A percentile compares a stretch with the other conserved stretches of the same genome.
phyloP scores from a whole-genome alignment of 2,797 vertebrate species.

The Serranus cabrilla region DNA sequence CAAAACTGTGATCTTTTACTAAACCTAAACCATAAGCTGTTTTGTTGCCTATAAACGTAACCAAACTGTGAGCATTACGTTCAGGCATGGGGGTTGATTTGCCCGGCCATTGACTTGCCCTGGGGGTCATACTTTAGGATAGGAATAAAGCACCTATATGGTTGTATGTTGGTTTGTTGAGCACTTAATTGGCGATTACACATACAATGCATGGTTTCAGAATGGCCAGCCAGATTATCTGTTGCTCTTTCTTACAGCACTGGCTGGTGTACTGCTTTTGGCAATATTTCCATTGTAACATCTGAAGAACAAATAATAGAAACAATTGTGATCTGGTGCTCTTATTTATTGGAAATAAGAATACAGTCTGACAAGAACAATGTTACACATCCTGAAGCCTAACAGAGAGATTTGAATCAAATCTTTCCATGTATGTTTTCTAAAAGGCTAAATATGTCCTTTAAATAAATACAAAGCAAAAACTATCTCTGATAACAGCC shows the following conservation, averaged over 20 bases:
- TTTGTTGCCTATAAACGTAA: too few relatives aligned
- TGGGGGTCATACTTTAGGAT: too few relatives aligned
- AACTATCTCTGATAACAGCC: constrained; percentile 28
- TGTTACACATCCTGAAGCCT: constrained; percentile 67
- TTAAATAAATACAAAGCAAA: constrained; percentile 63
- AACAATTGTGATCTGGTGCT: constrained; percentile 71
- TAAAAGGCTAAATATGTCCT: constrained; percentile 49
- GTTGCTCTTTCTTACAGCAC: neutral
- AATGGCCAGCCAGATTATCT: neutral
- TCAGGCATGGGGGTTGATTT: too few relatives aligned
- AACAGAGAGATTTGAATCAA: constrained; percentile 64
- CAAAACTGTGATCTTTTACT: too few relatives aligned
- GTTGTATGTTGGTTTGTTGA: neutral
- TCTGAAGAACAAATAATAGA: constrained; percentile 62
- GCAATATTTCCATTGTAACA: constrained; percentile 1
- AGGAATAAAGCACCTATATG: too few relatives aligned
- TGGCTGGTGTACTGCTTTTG: neutral
- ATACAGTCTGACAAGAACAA: constrained; percentile 81
- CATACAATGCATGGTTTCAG: neutral
- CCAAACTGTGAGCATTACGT: too few relatives aligned
- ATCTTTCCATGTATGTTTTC: constrained; percentile 45
- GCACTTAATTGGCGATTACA: neutral
- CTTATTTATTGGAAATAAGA: constrained; percentile 85
- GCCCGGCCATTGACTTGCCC: too few relatives aligned
- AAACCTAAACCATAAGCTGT: too few relatives aligned